Percentiles rank a stretch among this genome's conserved stretches.
phyloP scores from a whole-genome alignment of 2,113 vertebrate species.

The Cariama cristata region DNA sequence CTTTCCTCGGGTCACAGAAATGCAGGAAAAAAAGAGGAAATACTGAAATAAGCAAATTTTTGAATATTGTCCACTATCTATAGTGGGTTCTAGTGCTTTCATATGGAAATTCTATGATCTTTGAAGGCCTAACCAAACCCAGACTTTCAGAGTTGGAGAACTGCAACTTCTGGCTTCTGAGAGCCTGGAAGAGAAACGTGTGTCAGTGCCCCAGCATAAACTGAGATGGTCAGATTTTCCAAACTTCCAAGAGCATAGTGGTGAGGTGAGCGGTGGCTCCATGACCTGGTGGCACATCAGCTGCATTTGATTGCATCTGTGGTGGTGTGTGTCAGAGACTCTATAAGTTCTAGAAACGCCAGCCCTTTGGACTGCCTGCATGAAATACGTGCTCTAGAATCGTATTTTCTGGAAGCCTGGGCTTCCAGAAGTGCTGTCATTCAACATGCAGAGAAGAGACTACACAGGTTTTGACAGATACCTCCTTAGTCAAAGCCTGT shows the following conservation, averaged over 20 bases:
- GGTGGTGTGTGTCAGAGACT: neutral
- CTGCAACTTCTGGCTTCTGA: neutral
- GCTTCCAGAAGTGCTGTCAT: neutral
- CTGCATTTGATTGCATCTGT: neutral
- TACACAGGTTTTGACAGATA: neutral
- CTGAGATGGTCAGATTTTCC: neutral
- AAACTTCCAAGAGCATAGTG: neutral
- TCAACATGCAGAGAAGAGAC: neutral
- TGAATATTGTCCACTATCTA: neutral
- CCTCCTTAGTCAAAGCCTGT: neutral
- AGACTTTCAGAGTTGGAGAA: neutral
- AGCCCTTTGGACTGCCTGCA: neutral
- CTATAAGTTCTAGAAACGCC: neutral
- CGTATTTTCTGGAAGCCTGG: neutral
- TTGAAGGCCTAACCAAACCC: neutral
- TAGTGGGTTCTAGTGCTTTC: neutral
- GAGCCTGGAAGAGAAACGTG: neutral
- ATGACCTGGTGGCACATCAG: neutral
- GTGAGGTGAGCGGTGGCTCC: neutral
- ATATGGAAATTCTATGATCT: neutral
- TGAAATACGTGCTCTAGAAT: neutral
- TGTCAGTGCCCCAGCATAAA: neutral
- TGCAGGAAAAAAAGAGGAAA: neutral
- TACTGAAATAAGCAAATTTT: neutral
- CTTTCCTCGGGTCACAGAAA: neutral